Percentiles rank a stretch among this genome's conserved stretches.
These are phyloP conservation scores for Pitangus sulphuratus DNA, from an alignment of 2,797 vertebrate species.

Conservation along the genomic window DNA sequence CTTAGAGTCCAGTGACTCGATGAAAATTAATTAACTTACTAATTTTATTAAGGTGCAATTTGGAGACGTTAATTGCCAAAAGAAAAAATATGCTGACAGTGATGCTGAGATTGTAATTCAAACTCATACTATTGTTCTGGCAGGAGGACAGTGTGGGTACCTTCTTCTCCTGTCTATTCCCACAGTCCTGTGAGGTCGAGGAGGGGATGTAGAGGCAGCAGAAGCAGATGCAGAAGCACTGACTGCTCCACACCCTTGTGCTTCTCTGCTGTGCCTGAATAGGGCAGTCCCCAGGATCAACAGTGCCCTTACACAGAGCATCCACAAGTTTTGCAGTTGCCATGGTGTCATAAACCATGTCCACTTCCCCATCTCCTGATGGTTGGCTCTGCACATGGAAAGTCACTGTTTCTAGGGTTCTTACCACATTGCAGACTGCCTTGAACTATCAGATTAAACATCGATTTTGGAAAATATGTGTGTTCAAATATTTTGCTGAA, in stretches of 20 bases:
- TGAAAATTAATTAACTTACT: constrained; percentile 24
- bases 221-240: too few relatives aligned
- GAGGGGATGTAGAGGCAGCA: too few relatives aligned
- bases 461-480: background rate
- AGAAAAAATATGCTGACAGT: background rate
- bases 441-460: background rate
- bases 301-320: background rate
- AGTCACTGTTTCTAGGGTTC: background rate
- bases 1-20: background rate
- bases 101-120: background rate
- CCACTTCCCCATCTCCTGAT: background rate
- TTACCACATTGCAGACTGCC: background rate
- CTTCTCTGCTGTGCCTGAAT: background rate
- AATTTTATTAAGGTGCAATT: background rate
- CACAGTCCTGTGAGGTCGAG: accelerated
- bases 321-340: background rate
- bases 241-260: background rate
- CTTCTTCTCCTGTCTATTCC: background rate
- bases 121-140: accelerated
- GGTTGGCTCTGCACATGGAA: background rate
- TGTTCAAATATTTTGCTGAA: background rate
- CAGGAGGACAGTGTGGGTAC: background rate
- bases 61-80: background rate
- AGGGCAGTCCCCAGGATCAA: background rate
- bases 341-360: accelerated